Conservation (phyloP, 2,888 invertebrate genomes). For the Noctua janthina region DNA sequence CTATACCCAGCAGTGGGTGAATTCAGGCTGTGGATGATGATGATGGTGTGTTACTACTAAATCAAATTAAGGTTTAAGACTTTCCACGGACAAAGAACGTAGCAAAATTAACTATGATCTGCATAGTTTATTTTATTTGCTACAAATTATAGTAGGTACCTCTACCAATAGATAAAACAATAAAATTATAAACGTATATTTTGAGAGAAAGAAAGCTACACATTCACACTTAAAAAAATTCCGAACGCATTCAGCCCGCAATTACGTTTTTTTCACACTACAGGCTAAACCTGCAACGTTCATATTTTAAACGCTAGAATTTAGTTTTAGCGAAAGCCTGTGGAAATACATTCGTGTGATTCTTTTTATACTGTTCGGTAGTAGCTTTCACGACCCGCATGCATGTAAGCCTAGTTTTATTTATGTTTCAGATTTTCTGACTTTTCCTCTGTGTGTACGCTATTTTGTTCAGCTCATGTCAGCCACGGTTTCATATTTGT, state of each 20-base stretch:
- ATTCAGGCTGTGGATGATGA: too few relatives aligned
- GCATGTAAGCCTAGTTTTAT: conserved; percentile 42
- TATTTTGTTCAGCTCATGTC: conserved; percentile 19
- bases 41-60: too few relatives aligned
- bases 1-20: too few relatives aligned
- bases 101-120: not conserved
- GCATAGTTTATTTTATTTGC: not conserved
- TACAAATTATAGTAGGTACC: not conserved
- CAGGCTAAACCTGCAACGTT: not conserved
- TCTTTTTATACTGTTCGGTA: conserved; percentile 29
- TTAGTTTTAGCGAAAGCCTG: conserved; percentile 39
- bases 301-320: conserved; percentile 43
- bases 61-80: not conserved
- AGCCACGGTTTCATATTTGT: conserved; percentile 18
- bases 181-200: not conserved
- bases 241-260: not conserved
- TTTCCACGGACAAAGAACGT: not conserved
- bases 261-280: conserved; percentile 17
- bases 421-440: conserved; percentile 49
- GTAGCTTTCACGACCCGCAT: conserved; percentile 45
- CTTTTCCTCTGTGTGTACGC: conserved; percentile 22
- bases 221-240: not conserved
- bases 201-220: not conserved
- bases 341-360: conserved; percentile 13
- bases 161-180: not conserved